Percentiles rank a stretch among this genome's conserved stretches.
Conservation (phyloP, 1,140 invertebrate species). For the Megalonaias nervosa region DNA sequence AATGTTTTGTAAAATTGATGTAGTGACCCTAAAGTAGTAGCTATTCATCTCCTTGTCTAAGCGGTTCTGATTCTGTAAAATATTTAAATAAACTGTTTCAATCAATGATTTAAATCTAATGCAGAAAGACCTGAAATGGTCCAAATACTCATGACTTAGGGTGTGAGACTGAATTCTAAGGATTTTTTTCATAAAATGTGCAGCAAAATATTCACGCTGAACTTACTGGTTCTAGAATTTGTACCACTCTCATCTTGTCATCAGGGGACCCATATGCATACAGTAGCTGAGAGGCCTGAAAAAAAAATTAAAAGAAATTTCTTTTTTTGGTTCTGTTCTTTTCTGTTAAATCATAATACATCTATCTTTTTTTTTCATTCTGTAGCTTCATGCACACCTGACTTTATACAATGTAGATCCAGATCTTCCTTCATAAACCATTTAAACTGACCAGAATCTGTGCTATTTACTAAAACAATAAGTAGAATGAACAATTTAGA, state of each 20-base stretch:
- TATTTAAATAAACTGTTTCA: too few relatives aligned
- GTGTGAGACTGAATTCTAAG: not conserved
- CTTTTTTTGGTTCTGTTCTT: not conserved
- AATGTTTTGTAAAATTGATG: too few relatives aligned
- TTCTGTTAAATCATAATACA: not conserved
- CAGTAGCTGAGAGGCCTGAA: slow-evolving; percentile 60
- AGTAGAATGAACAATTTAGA: too few relatives aligned
- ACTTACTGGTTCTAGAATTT: slow-evolving; percentile 68
- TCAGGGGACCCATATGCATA: slow-evolving; percentile 56
- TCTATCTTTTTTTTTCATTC: not conserved
- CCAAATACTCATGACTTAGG: not conserved
- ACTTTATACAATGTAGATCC: not conserved
- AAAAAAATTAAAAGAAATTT: slow-evolving; percentile 11
- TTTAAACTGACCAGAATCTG: not conserved
- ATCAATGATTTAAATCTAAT: too few relatives aligned
- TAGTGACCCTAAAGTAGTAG: too few relatives aligned
- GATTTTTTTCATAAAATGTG: not conserved
- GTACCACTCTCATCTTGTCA: slow-evolving; percentile 63
- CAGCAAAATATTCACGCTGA: not conserved
- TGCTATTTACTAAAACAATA: slow-evolving; percentile 1
- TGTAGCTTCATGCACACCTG: not conserved
- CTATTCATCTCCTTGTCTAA: too few relatives aligned
- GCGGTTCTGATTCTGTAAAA: too few relatives aligned
- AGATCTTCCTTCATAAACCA: not conserved
- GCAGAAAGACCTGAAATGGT: too few relatives aligned